Evolutionary conservation across 2,797 vertebrate genomes (phyloP), one percentile per base, ranked within the genome.

Genomic region (Cottoperca gobio): DNA sequence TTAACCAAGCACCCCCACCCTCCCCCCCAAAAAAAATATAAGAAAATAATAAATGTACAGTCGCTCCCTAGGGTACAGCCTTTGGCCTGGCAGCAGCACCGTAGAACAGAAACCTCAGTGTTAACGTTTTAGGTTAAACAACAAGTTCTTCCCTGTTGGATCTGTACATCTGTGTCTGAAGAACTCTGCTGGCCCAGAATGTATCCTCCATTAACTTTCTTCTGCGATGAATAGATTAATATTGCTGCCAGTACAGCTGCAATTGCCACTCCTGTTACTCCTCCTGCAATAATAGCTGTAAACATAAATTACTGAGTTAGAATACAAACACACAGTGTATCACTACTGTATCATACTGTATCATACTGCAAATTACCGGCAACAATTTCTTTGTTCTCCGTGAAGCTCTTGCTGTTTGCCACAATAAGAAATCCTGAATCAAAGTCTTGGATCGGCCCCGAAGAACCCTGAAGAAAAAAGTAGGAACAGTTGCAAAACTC

Each of bases 141-240:
- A 76, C 2, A 31, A 50, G 17, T 7, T n/a, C 50, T 14, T 81
- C 54, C 8, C 23, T 65, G 35, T 24, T 28, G 5, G 21, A 85
- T 85, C 93, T 94, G 81, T 94, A 49, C 94, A 91, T 2, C 92
- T 91, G 0, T 93, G 0, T 93, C 95, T 64, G 94, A 94, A 65
- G 93, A 91, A 35, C 90, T 95, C 2, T 92, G 94, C 75, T 95
- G 94, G 52, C 95, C 95, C 81, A 92, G 76, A 73, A 90, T 93
- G 81, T 95, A 95, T 90, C 93, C 95, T 74, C 91, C 93, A 76
- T 94, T 92, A 0, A 95, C 94, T 88, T 96, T 96, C 84, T 94
- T 96, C 85, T 95, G 95, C 95, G 95, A 95, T 82, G 89, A 94
- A 79, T 96, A 96, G 64, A 98, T 93, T 86, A 97, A 91, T 73